Base-by-base conservation (phyloP, 1,140 invertebrate species). In the Cydia fagiglandana region DNA sequence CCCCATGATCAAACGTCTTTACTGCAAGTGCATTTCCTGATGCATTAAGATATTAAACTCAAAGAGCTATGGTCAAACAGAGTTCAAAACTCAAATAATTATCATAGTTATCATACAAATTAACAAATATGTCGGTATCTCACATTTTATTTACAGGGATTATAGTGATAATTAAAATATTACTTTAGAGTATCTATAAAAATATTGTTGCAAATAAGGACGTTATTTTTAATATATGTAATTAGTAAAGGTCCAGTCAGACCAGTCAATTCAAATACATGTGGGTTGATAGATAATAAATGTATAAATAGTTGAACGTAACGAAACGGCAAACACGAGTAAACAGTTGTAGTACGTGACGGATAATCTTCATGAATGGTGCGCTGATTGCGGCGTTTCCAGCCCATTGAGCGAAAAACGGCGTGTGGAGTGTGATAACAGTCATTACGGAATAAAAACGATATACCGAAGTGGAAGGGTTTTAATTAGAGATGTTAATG, bases 401-500 rank as follows among this genome's bases (percentile, higher is more conserved):
- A 79, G 34, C 74, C 74, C 74, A 79, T 75, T 78, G 76, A 83
- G 73, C 77, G 74, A 66, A 45, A 76, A 66, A 78, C 68, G 74
- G 76, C 76, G 78, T 28, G 38, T 41, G 66, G 70, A 78, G 78
- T 30, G 28, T 56, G 82, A 83, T 85, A 84, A 84, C 78, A 45
- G 9, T 78, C 64, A 74, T 83, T 81, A 81, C 75, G 79, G 79
- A 79, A 84, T 80, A 82, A 86, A 87, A 84, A 82, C 79, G 15
- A 84, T 86, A 88, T 87, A 86, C 86, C 86, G 78, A 86, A 84
- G 73, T 81, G 78, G 74, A 80, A 83, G 81, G 81, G 79, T 83
- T 83, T 87, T 87, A 89, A 87, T 88, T 83, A 83, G 79, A 82
- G 80, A 78, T 73, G 81, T 84, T 85, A 87, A 88, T 87, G 86